Base-by-base conservation (phyloP, 2,797 vertebrate species). In the Hemitrygon akajei region DNA sequence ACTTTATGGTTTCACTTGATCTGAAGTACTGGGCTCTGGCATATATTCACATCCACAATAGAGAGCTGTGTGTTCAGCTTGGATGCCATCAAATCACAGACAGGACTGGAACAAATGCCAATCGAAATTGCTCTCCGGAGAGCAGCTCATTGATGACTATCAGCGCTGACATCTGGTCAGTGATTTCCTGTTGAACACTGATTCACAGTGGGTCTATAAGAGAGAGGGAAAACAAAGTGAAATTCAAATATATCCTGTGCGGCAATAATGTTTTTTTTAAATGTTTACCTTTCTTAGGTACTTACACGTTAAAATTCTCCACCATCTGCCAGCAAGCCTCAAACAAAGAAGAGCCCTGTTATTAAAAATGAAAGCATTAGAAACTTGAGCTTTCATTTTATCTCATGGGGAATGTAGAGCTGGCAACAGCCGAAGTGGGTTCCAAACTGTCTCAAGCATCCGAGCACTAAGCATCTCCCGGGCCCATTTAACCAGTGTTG, bases 181-280 rank as follows among this genome's bases (percentile, higher is more conserved):
- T 89, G 86, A 6, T 66, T 89, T 89, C 86, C 86, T 66, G 60
- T 63, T 89, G 86, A 66, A 60, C 86, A 7, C 86, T 0, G 14
- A 89, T 14, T 66, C 86, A 16, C 66, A 30, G 86, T n/a, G 16
- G 14, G 58, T 87, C 84, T 63, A n/a, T 34, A n/a, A 16, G 58
- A 87, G 84, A 30, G 86, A 89, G 66, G 60, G 60, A 89, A 89
- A 89, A 89, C 58, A 89, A 66, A 89, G 30, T 89, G 18, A 87
- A 89, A 66, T 66, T 89, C 60, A 34, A 89, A 66, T 89, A 66
- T 63, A 14, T 89, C 30, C 86, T 89, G 30, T 66, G 58, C 1
- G 7, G 58, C 86, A 89, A 89, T 89, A 89, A 34, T n/a, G 60
- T 66, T 89, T 87, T 89, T 47, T n/a, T 63, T 18, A 16, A 10